Evolutionary conservation across 2,888 invertebrate genomes (phyloP), one percentile per base, ranked within the genome.

Genomic region (Nemotelus pantherinus): DNA sequence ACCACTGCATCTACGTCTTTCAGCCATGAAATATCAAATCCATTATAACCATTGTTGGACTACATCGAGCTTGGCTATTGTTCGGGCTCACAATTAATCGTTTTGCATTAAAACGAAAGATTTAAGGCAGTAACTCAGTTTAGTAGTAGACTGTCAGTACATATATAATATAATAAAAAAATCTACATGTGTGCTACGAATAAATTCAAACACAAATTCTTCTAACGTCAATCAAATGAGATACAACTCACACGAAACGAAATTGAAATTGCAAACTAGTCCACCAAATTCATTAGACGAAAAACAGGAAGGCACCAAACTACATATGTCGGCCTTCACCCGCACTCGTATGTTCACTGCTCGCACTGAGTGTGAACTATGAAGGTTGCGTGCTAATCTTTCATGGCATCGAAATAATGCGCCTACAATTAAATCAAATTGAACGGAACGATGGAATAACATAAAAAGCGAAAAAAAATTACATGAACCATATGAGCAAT

Each of bases 241-340:
- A 45, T 65, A 1, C 25, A 25, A 25, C 25, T 25, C 25, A 25
- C 25, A 1, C 25, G 25, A 25, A 25, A 25, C 25, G 25, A 25
- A 25, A 25, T 25, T 25, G 25, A 25, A 25, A 25, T 25, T 25
- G 25, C 25, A 25, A 25, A 25, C 25, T 43, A 53, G 25, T n/a
- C 10, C 6, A 41, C 39, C 2, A 7, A 70, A 63, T 43, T 10
- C 25, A 25, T 25, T 25, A 67, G 25, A 48, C 3, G 25, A 45
- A 70, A 39, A 39, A 70, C 70, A 70, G 70, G 70, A 70, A 70
- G 70, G 55, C 47, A 70, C 55, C 70, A 43, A 70, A 53, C 55
- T 3, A n/a, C n/a, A n/a, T n/a, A 55, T 55, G 55, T 70, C 43
- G 70, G 43, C 70, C 70, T 70, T 70, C 70, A 70, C 70, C 70